Conservation (phyloP, 1,140 invertebrate genomes). For the Oscheius sp. region DNA sequence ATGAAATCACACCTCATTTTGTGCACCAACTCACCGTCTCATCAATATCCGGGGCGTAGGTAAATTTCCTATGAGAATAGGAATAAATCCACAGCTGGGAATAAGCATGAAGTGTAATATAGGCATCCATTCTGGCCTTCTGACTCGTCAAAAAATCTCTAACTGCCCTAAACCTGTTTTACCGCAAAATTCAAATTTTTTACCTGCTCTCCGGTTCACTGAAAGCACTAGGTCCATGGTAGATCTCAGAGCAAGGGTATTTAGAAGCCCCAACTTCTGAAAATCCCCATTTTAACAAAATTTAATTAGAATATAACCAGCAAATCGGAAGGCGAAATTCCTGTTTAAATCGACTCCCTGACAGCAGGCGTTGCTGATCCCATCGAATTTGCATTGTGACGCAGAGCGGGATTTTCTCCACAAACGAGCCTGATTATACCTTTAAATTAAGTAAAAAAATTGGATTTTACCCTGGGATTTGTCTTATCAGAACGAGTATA, state of each 20-base stretch:
- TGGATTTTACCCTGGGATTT: slow-evolving; percentile 30
- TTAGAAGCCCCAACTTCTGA: slow-evolving; percentile 34
- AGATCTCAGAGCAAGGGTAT: slow-evolving; percentile 43
- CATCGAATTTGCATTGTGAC: slow-evolving; percentile 27
- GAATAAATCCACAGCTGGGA: slow-evolving; percentile 51
- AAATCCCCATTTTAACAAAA: not conserved
- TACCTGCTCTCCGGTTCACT: slow-evolving; percentile 40
- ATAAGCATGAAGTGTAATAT: slow-evolving; percentile 44
- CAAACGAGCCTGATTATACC: slow-evolving; percentile 25
- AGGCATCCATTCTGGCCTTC: slow-evolving; percentile 30
- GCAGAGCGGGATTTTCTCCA: slow-evolving; percentile 39
- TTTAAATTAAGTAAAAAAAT: not conserved
- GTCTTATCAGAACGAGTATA: slow-evolving; percentile 40
- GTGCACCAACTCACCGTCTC: slow-evolving; percentile 43
- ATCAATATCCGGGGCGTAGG: slow-evolving; percentile 53
- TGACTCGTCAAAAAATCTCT: slow-evolving; percentile 24
- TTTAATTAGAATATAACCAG: not conserved
- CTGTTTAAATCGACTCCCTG: slow-evolving; percentile 43
- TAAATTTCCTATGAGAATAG: slow-evolving; percentile 48
- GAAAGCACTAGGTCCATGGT: slow-evolving; percentile 39
- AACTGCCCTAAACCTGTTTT: slow-evolving; percentile 25
- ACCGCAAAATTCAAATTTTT: slow-evolving; percentile 11
- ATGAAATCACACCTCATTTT: too few relatives aligned
- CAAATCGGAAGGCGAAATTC: slow-evolving; percentile 44
- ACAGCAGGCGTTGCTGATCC: slow-evolving; percentile 33